A percentile compares a stretch with the other conserved stretches of the same genome.
phyloP scores from a whole-genome alignment of 2,113 vertebrate genomes.

The Lipophrys pholis region DNA sequence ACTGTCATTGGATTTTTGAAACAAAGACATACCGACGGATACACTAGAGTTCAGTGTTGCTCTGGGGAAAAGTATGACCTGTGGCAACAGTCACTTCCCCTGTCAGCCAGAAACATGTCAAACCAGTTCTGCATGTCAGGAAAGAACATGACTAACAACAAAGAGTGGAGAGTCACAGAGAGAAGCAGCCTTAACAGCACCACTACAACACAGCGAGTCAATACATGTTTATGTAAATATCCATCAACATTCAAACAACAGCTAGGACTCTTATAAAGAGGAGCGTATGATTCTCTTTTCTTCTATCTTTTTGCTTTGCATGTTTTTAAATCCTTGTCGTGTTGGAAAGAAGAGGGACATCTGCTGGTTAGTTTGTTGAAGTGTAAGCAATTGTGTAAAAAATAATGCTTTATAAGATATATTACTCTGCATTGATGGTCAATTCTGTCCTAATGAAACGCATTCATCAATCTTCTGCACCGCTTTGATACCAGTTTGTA shows the following conservation, averaged over 20 bases:
- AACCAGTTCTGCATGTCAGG: conserved; percentile 52
- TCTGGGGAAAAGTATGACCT: conserved; percentile 9
- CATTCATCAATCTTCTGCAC: no score
- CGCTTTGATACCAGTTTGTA: no score
- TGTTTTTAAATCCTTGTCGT: background rate
- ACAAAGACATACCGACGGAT: no score
- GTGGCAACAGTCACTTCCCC: background rate
- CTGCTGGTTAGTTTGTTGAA: conserved; percentile 39
- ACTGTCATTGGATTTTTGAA: no score
- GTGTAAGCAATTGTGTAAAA: background rate
- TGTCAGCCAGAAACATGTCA: conserved; percentile 26
- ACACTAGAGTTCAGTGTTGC: background rate
- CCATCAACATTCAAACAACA: background rate
- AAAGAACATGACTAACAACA: background rate
- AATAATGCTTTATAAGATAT: no score
- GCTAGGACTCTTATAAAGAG: background rate
- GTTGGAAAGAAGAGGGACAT: conserved; percentile 17
- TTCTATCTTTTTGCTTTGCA: background rate
- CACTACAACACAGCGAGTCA: background rate
- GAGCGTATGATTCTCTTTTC: background rate
- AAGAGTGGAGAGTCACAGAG: background rate
- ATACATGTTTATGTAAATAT: no score
- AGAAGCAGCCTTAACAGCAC: background rate
- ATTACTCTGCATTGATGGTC: no score
- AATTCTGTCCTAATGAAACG: no score